Base-by-base conservation (phyloP, 1,140 invertebrate species). In the Gryon sp. region DNA sequence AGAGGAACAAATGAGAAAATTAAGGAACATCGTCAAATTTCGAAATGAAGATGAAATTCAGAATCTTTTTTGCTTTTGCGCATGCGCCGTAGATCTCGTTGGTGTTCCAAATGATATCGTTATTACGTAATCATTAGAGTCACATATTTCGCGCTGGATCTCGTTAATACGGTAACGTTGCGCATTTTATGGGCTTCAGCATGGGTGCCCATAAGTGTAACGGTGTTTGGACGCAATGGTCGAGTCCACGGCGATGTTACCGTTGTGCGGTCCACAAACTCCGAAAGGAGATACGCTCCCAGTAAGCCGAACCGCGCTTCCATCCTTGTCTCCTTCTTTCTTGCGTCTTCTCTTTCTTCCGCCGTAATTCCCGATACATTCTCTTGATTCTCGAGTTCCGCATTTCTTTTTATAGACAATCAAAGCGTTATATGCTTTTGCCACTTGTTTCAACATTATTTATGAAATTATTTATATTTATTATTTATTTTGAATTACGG, bases 261-360 rank as follows among this genome's bases (percentile, higher is more conserved):
- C 84, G 86, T 87, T 87, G 86, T 72, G 78, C 82, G 84, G 83
- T 86, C 86, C 85, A 87, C 86, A 87, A 87, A 87, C 84, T 83
- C 72, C 78, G 40, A 75, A 76, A 73, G 60, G 62, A 68, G 66
- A 82, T 82, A 80, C 79, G 68, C 76, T 79, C 68, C 28, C 55
- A 68, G 77, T 78, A 78, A 73, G 43, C 60, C 36, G 41, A 26
- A 28, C 16, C 19, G 30, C 26, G 20, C 48, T 14, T 6, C 32
- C 32, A 11, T 34, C 32, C n/a, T 34, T 11, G 32, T 34, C 14
- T 34, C 11, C 32, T 68, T 46, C 48, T 19, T 8, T 50, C 38
- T 43, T 41, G 32, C 12, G 40, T 40, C 16, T 8, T 50, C 41
- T 43, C 46, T 30, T 7, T 28, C 74, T 53, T 76, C 38, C 63